A percentile compares a stretch with the other conserved stretches of the same genome.
Conservation (phyloP, 2,113 vertebrate genomes). For the Piprites chloris region DNA sequence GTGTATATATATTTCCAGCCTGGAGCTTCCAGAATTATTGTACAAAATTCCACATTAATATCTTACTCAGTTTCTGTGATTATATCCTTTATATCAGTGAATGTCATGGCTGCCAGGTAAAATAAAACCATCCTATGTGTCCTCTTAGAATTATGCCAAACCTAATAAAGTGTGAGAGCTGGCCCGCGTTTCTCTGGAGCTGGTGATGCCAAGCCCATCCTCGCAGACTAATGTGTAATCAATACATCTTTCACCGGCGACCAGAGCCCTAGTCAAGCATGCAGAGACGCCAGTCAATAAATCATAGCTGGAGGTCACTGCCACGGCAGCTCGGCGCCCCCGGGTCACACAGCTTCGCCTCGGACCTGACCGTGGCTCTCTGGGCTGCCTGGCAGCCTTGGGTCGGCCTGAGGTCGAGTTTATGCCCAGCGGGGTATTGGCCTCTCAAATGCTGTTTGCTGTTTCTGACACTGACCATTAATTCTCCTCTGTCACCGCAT, state of each 20-base stretch:
- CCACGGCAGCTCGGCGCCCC: not conserved
- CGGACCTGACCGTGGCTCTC: not conserved
- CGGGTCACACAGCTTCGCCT: not conserved
- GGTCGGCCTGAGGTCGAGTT: slow-evolving; percentile 22
- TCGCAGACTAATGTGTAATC: slow-evolving; percentile 61
- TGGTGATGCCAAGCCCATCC: not conserved
- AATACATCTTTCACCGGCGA: slow-evolving; percentile 44
- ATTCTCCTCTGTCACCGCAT: not conserved
- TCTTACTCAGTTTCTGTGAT: slow-evolving; percentile 43
- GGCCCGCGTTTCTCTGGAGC: not conserved
- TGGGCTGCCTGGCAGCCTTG: slow-evolving; percentile 4
- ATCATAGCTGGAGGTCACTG: slow-evolving; percentile 16
- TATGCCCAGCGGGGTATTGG: slow-evolving; percentile 26
- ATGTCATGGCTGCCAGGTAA: slow-evolving; percentile 59
- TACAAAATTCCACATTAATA: slow-evolving; percentile 48
- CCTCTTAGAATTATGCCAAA: slow-evolving; percentile 57
- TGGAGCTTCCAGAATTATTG: not conserved
- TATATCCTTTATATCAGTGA: slow-evolving; percentile 66
- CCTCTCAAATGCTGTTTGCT: slow-evolving; percentile 11
- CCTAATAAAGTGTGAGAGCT: slow-evolving; percentile 21
- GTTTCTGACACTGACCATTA: slow-evolving; percentile 49
- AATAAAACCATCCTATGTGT: slow-evolving; percentile 51
- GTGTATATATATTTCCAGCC: slow-evolving; percentile 6
- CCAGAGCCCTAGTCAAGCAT: slow-evolving; percentile 26
- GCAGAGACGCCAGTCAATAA: slow-evolving; percentile 22